Conservation (phyloP, 2,888 invertebrate species). For the Drosophila mercatorum region DNA sequence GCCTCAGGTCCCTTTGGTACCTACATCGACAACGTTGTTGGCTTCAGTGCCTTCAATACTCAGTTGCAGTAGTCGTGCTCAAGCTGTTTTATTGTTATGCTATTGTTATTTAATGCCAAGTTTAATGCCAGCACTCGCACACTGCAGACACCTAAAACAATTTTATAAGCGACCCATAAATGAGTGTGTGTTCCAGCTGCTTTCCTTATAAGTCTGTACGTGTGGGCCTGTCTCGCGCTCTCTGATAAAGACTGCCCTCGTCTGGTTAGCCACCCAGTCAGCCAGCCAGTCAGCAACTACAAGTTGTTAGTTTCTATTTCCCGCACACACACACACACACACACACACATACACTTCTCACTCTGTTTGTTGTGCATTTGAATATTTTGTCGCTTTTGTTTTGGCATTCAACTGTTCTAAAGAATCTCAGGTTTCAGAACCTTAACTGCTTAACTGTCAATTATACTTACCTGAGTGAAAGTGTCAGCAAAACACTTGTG, state of each 20-base stretch:
- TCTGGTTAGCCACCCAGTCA: conserved; percentile 57
- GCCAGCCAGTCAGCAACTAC: conserved; percentile 47
- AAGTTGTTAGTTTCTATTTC: conserved; percentile 35
- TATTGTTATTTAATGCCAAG: conserved; percentile 79
- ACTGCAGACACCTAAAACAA: conserved; percentile 67
- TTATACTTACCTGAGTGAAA: conserved; percentile 17
- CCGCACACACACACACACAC: conserved; percentile 27
- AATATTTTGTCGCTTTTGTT: conserved; percentile 57
- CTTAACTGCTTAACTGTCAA: conserved; percentile 45
- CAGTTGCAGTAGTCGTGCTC: conserved; percentile 45
- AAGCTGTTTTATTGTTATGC: conserved; percentile 70
- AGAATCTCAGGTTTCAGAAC: conserved; percentile 75
- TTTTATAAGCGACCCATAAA: conserved; percentile 73
- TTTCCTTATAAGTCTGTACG: conserved; percentile 50
- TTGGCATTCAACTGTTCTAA: conserved; percentile 48
- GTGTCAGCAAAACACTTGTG: conserved; percentile 12
- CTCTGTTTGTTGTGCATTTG: conserved; percentile 56
- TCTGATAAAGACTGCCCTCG: conserved; percentile 54
- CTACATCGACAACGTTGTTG: conserved; percentile 23
- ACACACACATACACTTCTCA: conserved; percentile 37
- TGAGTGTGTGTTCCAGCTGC: conserved; percentile 47
- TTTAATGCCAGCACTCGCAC: conserved; percentile 69
- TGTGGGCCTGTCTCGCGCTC: conserved; percentile 29
- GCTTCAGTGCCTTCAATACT: conserved; percentile 23
- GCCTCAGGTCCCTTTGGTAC: background rate